A percentile compares a stretch with the other conserved stretches of the same genome.
Evolutionary conservation across 2,888 invertebrate genomes (phyloP).

Genomic region (Theretra japonica): DNA sequence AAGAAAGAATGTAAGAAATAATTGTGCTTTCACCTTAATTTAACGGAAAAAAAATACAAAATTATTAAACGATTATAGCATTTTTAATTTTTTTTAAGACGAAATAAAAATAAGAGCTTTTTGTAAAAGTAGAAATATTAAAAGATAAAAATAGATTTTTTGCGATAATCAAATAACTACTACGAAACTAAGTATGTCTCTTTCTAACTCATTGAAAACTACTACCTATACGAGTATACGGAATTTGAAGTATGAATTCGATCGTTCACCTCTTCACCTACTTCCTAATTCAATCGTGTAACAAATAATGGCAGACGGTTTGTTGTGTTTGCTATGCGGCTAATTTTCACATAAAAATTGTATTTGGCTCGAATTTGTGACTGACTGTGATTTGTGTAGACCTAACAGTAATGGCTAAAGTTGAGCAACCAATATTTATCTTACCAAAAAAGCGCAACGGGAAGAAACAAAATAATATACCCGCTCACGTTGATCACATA

Average conservation of each 20-base stretch:
- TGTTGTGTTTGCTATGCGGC: conserved; percentile 42
- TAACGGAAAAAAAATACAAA: too few relatives aligned
- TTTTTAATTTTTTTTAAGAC: too few relatives aligned
- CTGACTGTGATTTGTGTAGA: conserved; percentile 26
- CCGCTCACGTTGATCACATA: conserved; percentile 86
- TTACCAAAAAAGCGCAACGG: conserved; percentile 86
- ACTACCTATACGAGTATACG: neutral
- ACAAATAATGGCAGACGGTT: conserved; percentile 39
- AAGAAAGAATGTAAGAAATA: too few relatives aligned
- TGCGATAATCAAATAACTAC: neutral
- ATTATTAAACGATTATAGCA: too few relatives aligned
- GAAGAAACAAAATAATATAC: conserved; percentile 78
- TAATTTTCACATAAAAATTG: conserved; percentile 24
- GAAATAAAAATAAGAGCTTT: too few relatives aligned
- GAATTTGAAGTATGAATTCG: neutral
- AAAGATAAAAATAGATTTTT: neutral
- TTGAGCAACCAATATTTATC: conserved; percentile 84
- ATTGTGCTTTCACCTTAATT: too few relatives aligned
- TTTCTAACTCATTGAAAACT: neutral
- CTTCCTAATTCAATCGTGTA: conserved; percentile 32
- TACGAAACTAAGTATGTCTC: neutral
- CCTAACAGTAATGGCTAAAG: conserved; percentile 63
- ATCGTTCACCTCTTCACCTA: conserved; percentile 19
- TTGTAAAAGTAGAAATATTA: neutral
- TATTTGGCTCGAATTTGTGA: conserved; percentile 5